A percentile compares a stretch with the other conserved stretches of the same genome.
These are phyloP conservation scores for Carduelis carduelis DNA, from an alignment of 2,797 vertebrate genomes.

Conservation along the genomic window DNA sequence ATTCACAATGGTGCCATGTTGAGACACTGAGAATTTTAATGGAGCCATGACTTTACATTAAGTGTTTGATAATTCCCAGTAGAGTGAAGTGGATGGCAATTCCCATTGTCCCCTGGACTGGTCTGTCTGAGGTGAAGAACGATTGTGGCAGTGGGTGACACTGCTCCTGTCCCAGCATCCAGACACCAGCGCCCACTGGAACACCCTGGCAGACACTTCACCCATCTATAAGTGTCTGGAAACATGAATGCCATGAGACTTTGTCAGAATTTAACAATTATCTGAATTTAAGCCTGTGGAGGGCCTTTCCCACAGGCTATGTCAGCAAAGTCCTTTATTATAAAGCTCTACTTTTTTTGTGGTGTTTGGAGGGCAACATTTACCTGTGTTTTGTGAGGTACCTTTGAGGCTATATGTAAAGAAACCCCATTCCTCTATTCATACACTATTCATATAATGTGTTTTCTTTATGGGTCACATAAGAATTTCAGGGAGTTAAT, in stretches of 20 bases:
- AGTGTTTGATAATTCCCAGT: not conserved
- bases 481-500: not conserved
- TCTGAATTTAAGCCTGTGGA: not conserved
- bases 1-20: not conserved
- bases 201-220: not conserved
- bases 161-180: not conserved
- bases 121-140: fast-evolving
- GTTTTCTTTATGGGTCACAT: not conserved
- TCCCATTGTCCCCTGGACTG: not conserved
- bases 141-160: fast-evolving
- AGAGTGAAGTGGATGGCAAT: not conserved
- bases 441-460: not conserved
- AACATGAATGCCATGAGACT: not conserved
- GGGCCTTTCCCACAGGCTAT: not conserved
- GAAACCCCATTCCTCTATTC: not conserved
- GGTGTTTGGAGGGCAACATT: not conserved
- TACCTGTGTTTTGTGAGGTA: not conserved
- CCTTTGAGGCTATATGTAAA: not conserved
- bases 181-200: not conserved
- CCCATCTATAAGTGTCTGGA: not conserved
- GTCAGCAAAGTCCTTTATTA: not conserved
- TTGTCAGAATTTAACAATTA: not conserved
- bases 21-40: not conserved
- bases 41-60: not conserved
- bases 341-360: not conserved